phyloP scores from a whole-genome alignment of 2,797 vertebrate genomes.

The Pseudochromis fuscus region DNA sequence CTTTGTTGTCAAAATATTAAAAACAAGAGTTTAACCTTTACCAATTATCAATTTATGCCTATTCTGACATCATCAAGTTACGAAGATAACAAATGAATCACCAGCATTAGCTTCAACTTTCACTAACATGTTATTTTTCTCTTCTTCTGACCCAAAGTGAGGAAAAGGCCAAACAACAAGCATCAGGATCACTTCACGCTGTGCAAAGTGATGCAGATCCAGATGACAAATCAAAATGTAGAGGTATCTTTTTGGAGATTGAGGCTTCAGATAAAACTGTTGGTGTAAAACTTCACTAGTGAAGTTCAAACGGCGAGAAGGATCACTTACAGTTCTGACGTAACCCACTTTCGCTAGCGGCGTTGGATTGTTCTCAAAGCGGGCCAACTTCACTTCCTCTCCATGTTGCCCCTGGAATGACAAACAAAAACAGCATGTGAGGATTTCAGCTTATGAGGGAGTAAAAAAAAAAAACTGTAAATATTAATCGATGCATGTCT shows the following conservation, averaged over 20 bases:
- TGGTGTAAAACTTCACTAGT: neutral
- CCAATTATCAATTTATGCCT: neutral
- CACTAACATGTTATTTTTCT: neutral
- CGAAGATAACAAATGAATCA: no score
- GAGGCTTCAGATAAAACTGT: neutral
- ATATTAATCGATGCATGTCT: neutral
- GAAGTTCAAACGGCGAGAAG: slow-evolving; percentile 2
- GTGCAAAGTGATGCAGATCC: neutral
- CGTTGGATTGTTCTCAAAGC: slow-evolving; percentile 33
- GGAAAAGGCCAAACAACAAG: neutral
- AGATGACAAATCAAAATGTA: neutral
- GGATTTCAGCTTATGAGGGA: neutral
- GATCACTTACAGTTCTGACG: slow-evolving; percentile 50
- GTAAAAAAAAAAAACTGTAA: slow-evolving; percentile 1
- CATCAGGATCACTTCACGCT: neutral
- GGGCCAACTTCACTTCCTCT: slow-evolving; percentile 43
- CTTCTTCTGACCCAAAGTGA: neutral
- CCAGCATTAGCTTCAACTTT: neutral
- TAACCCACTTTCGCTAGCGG: slow-evolving; percentile 44
- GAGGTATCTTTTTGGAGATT: neutral
- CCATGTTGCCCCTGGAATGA: slow-evolving; percentile 55
- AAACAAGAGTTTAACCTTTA: neutral
- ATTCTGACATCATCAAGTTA: neutral
- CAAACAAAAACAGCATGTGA: slow-evolving; percentile 25
- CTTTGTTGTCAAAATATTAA: neutral